Evolutionary conservation across 2,797 vertebrate species (phyloP).

Genomic region (Acanthurus leucopareius): DNA sequence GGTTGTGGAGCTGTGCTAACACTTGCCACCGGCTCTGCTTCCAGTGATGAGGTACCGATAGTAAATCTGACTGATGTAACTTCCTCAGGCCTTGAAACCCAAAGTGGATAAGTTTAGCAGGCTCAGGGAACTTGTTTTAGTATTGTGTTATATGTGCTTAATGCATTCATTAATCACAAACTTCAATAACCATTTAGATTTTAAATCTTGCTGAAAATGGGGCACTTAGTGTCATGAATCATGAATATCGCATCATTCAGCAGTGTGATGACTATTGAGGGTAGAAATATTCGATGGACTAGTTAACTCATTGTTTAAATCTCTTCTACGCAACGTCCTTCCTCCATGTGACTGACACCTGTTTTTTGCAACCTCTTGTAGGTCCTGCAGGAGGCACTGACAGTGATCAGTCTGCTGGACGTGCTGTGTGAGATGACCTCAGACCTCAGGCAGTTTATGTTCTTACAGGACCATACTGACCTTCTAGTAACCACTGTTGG

Average conservation of each 20-base stretch:
- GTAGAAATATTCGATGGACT: too few relatives aligned
- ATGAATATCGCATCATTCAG: too few relatives aligned
- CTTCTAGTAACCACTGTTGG: slow-evolving; percentile 90
- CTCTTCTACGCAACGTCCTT: not conserved
- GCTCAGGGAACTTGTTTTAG: not conserved
- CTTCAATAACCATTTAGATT: too few relatives aligned
- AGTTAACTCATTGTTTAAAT: not conserved
- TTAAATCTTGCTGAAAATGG: too few relatives aligned
- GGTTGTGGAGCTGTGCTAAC: slow-evolving; percentile 87
- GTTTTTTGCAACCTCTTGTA: slow-evolving; percentile 50
- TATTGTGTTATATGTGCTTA: not conserved
- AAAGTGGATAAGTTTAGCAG: not conserved
- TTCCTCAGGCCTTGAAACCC: not conserved
- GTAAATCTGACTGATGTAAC: not conserved
- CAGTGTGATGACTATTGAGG: too few relatives aligned
- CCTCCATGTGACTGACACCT: not conserved
- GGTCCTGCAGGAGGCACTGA: slow-evolving; percentile 89
- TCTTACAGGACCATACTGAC: slow-evolving; percentile 89
- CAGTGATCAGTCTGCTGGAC: slow-evolving; percentile 91
- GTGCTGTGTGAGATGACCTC: slow-evolving; percentile 96
- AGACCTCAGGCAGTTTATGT: slow-evolving; percentile 84
- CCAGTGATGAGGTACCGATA: slow-evolving; percentile 86
- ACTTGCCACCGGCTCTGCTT: slow-evolving; percentile 80
- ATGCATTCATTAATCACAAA: not conserved
- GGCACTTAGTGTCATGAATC: too few relatives aligned